A percentile compares a stretch with the other conserved stretches of the same genome.
Conservation (phyloP, 2,113 vertebrate species). For the Ceyx margarethae region DNA sequence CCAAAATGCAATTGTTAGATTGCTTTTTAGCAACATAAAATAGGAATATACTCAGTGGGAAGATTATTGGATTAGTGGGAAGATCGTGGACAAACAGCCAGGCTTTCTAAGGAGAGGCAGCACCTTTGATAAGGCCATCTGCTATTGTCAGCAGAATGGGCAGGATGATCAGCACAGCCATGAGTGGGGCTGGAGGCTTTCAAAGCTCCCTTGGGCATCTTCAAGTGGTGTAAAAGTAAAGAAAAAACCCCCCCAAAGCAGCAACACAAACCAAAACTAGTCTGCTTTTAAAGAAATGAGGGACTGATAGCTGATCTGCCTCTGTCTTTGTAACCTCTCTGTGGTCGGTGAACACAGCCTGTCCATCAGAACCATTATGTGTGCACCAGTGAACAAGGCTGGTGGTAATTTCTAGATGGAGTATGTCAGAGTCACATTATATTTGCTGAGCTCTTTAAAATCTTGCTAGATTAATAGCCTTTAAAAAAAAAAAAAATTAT, state of each 20-base stretch:
- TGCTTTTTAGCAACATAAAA: not conserved
- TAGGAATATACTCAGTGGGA: not conserved
- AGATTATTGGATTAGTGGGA: not conserved
- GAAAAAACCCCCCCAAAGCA: too few relatives aligned
- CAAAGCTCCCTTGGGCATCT: not conserved
- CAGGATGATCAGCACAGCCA: not conserved
- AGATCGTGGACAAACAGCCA: not conserved
- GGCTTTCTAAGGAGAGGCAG: not conserved
- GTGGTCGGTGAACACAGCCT: not conserved
- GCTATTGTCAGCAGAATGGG: not conserved
- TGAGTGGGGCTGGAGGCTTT: not conserved
- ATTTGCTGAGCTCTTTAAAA: conserved; percentile 47
- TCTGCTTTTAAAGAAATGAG: not conserved
- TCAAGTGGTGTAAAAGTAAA: not conserved
- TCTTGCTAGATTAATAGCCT: conserved; percentile 45
- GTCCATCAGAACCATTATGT: not conserved
- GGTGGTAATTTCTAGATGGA: conserved; percentile 27
- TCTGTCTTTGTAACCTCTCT: not conserved
- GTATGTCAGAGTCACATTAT: not conserved
- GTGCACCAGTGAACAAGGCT: not conserved
- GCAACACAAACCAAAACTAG: too few relatives aligned
- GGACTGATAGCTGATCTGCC: not conserved
- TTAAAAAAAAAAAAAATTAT: conserved; percentile 25
- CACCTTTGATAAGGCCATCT: conserved; percentile 1
- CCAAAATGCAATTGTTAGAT: not conserved